A percentile compares a stretch with the other conserved stretches of the same genome.
These are phyloP conservation scores for Scophthalmus maximus DNA, from an alignment of 2,113 vertebrate species.

Conservation along the genomic window DNA sequence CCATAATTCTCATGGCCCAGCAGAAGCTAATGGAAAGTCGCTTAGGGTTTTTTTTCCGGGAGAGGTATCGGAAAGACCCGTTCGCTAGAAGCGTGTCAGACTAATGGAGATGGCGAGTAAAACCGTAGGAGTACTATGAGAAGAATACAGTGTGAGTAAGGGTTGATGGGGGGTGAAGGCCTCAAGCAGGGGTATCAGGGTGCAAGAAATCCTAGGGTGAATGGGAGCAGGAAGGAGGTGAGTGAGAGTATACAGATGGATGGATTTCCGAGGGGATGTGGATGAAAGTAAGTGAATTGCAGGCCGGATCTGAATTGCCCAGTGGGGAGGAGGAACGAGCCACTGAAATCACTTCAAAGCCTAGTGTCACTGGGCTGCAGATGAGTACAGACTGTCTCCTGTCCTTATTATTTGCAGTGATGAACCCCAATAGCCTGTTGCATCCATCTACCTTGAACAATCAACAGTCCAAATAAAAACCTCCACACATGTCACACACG, in stretches of 20 bases:
- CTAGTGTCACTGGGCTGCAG: constrained; percentile 79
- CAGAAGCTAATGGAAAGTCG: constrained; percentile 85
- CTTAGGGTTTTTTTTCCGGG: constrained; percentile 77
- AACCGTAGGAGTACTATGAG: constrained; percentile 39
- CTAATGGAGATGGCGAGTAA: constrained; percentile 48
- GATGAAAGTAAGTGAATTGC: constrained; percentile 73
- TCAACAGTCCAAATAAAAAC: constrained; percentile 69
- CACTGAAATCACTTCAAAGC: constrained; percentile 86
- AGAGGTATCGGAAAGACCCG: constrained; percentile 77
- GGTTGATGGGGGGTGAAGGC: constrained; percentile 58
- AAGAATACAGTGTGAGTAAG: constrained; percentile 36
- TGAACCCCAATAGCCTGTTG: constrained; percentile 63
- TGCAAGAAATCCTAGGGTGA: constrained; percentile 47
- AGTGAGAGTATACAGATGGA: constrained; percentile 74
- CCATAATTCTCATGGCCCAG: constrained; percentile 84
- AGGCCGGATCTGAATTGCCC: constrained; percentile 75
- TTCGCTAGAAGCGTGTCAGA: constrained; percentile 61
- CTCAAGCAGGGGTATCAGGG: constrained; percentile 32
- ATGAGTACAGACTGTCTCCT: constrained; percentile 77
- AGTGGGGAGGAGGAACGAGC: constrained; percentile 72
- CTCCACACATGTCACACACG: constrained; percentile 29
- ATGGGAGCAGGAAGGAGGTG: constrained; percentile 55
- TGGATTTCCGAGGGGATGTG: constrained; percentile 75
- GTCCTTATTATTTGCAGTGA: constrained; percentile 83
- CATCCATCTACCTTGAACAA: constrained; percentile 54